phyloP scores from a whole-genome alignment of 1,140 invertebrate genomes.

The Propsilocerus akamusi region DNA sequence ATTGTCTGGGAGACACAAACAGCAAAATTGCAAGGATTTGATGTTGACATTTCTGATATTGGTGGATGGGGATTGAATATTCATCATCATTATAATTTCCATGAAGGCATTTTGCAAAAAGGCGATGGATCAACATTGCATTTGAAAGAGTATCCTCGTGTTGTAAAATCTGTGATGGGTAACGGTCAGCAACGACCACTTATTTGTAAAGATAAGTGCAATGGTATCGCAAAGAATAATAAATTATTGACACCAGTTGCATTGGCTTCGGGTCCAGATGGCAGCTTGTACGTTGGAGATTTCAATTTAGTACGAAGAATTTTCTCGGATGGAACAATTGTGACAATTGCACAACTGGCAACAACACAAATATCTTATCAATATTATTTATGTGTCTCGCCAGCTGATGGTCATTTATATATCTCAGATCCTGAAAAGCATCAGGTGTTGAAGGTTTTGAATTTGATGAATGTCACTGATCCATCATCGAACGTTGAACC shows the following conservation, averaged over 20 bases:
- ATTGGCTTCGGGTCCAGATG: constrained; percentile 84
- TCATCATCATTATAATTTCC: constrained; percentile 96
- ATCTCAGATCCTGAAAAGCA: constrained; percentile 90
- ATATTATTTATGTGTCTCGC: constrained; percentile 88
- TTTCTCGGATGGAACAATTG: constrained; percentile 77
- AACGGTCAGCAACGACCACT: constrained; percentile 70
- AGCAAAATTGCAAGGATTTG: constrained; percentile 86
- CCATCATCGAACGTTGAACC: constrained; percentile 71
- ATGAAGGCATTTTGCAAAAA: constrained; percentile 90
- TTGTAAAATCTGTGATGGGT: constrained; percentile 83
- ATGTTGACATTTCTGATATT: constrained; percentile 91
- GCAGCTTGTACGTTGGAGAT: constrained; percentile 91
- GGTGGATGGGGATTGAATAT: constrained; percentile 96
- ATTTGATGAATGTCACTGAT: constrained; percentile 58
- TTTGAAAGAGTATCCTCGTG: constrained; percentile 79
- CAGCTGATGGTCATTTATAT: constrained; percentile 86
- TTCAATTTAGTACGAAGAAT: constrained; percentile 89
- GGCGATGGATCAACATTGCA: constrained; percentile 87
- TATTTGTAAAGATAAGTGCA: constrained; percentile 59
- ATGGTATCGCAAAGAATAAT: constrained; percentile 70
- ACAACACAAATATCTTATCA: constrained; percentile 86
- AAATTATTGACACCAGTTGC: constrained; percentile 80
- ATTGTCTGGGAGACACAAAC: constrained; percentile 90
- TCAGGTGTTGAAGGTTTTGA: constrained; percentile 59
- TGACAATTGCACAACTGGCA: constrained; percentile 82